Conservation (phyloP, 2,113 vertebrate genomes). For the Isichthys henryi region DNA sequence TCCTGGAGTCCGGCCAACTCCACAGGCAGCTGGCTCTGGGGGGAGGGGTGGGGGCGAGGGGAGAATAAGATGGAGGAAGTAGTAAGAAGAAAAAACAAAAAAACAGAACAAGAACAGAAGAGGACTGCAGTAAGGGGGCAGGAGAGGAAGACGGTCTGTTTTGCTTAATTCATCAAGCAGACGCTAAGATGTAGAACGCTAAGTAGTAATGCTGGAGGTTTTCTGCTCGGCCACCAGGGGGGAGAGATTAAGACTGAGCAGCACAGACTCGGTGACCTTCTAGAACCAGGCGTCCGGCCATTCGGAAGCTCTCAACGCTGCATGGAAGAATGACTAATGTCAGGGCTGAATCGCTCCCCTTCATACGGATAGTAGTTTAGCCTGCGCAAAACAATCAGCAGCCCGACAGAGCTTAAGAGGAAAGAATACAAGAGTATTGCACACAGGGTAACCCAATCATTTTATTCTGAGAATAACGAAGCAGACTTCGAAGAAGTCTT, state of each 20-base stretch:
- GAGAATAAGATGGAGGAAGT: slow-evolving; percentile 13
- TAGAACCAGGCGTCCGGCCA: background rate
- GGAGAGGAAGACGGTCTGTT: background rate
- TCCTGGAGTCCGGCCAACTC: slow-evolving; percentile 69
- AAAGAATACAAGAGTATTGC: background rate
- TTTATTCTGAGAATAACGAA: background rate
- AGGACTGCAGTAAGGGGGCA: background rate
- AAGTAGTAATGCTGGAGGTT: slow-evolving; percentile 21
- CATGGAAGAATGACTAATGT: background rate
- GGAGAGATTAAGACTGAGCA: background rate
- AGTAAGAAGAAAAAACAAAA: slow-evolving; percentile 27
- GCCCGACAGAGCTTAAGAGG: background rate
- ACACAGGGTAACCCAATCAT: background rate
- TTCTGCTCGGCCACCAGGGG: background rate
- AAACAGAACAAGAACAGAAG: slow-evolving; percentile 29
- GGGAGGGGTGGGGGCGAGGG: slow-evolving; percentile 38
- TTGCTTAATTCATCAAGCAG: slow-evolving; percentile 1
- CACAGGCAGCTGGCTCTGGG: slow-evolving; percentile 69
- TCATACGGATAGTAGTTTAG: background rate
- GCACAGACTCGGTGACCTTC: background rate
- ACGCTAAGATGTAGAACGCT: background rate
- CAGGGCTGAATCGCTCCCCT: background rate
- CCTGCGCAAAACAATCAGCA: background rate
- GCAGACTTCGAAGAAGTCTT: background rate
- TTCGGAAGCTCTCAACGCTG: background rate